phyloP scores from a whole-genome alignment of 2,888 invertebrate genomes.

The Uropetala carovei region DNA sequence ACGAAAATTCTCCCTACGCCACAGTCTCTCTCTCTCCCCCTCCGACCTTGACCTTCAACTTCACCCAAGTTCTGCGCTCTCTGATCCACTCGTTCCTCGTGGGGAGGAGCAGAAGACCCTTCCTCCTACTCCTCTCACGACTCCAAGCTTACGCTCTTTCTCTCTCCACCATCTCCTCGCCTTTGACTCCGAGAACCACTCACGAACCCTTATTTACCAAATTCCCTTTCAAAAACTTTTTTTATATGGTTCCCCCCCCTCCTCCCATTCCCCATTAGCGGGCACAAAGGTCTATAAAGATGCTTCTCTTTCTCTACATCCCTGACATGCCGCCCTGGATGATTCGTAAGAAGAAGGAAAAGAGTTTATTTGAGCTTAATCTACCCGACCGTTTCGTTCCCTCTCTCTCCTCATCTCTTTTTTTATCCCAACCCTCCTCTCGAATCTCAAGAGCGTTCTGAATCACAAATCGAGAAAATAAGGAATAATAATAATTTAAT shows the following conservation, averaged over 20 bases:
- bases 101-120: background rate
- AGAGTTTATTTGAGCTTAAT: no score
- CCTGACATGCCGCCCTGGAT: background rate
- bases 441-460: background rate
- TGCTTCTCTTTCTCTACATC: background rate
- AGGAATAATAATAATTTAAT: background rate
- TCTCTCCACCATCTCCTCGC: background rate
- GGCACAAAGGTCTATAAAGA: background rate
- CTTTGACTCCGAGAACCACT: slow-evolving; percentile 4
- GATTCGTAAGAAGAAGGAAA: background rate
- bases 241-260: background rate
- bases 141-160: background rate
- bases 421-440: background rate
- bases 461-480: slow-evolving; percentile 1
- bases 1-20: background rate
- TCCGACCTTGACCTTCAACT: background rate
- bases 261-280: background rate
- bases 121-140: background rate
- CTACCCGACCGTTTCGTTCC: background rate
- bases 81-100: no score
- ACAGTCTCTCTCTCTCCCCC: background rate
- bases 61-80: background rate
- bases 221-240: slow-evolving; percentile 11
- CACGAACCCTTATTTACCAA: slow-evolving; percentile 1
- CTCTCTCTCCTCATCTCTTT: background rate